Conservation (phyloP, 2,888 invertebrate genomes). For the Halictus ligatus region DNA sequence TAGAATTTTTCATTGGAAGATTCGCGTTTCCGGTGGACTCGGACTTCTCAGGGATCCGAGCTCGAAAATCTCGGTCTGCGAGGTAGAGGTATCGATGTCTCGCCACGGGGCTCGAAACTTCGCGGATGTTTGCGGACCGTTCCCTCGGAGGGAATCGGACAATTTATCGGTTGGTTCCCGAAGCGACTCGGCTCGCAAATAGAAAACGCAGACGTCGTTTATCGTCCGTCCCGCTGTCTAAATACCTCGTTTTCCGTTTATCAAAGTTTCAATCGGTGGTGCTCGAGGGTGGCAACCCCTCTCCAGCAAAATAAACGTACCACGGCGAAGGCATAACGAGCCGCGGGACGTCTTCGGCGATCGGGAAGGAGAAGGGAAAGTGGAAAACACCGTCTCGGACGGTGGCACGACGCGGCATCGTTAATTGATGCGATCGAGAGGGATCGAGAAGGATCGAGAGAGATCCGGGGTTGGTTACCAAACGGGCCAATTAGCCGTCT, state of each 20-base stretch:
- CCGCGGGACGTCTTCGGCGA: neutral
- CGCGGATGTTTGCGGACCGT: neutral
- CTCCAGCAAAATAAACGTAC: neutral
- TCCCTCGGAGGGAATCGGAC: neutral
- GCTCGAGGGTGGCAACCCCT: neutral
- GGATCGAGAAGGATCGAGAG: constrained; percentile 29
- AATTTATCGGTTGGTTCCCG: constrained; percentile 6
- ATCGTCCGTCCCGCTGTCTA: constrained; percentile 11
- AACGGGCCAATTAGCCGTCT: constrained; percentile 61
- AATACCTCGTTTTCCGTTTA: constrained; percentile 14
- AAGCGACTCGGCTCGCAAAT: neutral
- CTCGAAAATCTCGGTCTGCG: neutral
- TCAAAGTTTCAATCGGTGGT: constrained; percentile 11
- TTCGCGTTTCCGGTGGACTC: neutral
- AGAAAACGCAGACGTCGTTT: constrained; percentile 19
- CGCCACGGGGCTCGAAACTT: neutral
- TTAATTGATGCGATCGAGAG: constrained; percentile 30
- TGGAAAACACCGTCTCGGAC: neutral
- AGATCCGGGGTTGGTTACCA: neutral
- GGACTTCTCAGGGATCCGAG: neutral
- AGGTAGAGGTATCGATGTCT: neutral
- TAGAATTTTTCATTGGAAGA: neutral
- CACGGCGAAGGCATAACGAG: neutral
- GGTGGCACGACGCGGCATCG: neutral
- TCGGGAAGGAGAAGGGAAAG: neutral